Evolutionary conservation across 2,113 vertebrate genomes (phyloP).

Genomic region (Coryphaenoides rupestris): DNA sequence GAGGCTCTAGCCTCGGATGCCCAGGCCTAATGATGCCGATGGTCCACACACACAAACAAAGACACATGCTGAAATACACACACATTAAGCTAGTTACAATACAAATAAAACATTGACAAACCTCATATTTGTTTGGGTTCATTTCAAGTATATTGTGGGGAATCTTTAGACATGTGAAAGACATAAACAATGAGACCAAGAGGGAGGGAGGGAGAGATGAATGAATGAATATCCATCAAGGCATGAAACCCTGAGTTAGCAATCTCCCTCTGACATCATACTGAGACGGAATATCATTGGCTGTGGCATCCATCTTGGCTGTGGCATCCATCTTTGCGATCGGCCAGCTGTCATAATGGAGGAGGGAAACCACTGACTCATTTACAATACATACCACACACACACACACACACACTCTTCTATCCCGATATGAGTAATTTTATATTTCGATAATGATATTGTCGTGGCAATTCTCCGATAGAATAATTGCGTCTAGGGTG

Average conservation of each 20-base stretch:
- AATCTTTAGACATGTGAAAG: slow-evolving; percentile 75
- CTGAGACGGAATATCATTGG: slow-evolving; percentile 93
- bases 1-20: too few species aligned
- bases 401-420: too few species aligned
- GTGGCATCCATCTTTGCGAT: slow-evolving; percentile 90
- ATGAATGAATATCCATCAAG: neutral
- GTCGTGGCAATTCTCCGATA: too few species aligned
- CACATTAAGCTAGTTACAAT: too few species aligned
- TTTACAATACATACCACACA: neutral
- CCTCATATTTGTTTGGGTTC: slow-evolving; percentile 97
- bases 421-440: too few species aligned
- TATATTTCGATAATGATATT: too few species aligned
- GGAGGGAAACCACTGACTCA: neutral
- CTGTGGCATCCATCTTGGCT: slow-evolving; percentile 98
- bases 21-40: too few species aligned
- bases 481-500: too few species aligned
- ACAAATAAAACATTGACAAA: slow-evolving; percentile 40
- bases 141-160: slow-evolving; percentile 95
- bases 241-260: neutral
- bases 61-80: neutral
- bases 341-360: slow-evolving; percentile 76
- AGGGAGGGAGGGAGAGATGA: too few species aligned
- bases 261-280: slow-evolving; percentile 97
- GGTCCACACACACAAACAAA: neutral
- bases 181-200: too few species aligned